These are phyloP conservation scores for Nothoprocta perdicaria DNA, from an alignment of 2,113 vertebrate genomes.

Conservation along the genomic window DNA sequence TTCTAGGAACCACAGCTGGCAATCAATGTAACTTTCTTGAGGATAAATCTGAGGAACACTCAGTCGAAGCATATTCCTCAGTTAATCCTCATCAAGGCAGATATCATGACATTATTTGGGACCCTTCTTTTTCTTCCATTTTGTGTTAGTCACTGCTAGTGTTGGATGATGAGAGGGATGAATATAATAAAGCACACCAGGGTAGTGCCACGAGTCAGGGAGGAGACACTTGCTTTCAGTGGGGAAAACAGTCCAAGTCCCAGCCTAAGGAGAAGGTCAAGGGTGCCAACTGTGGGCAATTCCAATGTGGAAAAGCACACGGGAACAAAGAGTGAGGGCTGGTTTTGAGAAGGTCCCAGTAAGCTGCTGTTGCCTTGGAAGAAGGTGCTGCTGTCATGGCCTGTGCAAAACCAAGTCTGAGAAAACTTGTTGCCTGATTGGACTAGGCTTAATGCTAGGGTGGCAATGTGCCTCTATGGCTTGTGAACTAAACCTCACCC, in stretches of 20 bases:
- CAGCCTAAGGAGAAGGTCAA: background rate
- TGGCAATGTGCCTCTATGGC: background rate
- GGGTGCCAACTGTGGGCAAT: rapidly evolving
- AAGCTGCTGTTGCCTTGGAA: background rate
- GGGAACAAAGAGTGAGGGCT: background rate
- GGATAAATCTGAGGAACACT: background rate
- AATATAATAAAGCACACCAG: background rate
- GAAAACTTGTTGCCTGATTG: background rate
- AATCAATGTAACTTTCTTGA: background rate
- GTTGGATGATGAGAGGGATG: background rate
- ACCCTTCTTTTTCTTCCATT: background rate
- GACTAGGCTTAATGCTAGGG: background rate
- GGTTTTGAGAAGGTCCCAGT: background rate
- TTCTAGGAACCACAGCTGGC: conserved; percentile 35
- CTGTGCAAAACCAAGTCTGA: background rate
- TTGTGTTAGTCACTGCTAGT: background rate
- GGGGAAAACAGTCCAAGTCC: background rate
- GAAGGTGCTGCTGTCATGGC: background rate
- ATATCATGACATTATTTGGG: background rate
- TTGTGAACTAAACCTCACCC: background rate
- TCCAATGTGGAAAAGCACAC: background rate
- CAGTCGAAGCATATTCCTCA: background rate
- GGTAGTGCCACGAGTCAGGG: background rate
- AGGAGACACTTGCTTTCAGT: background rate
- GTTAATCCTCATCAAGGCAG: background rate